Evolutionary conservation across 2,113 vertebrate species (phyloP).

Genomic region (Paraplagusia blochii): DNA sequence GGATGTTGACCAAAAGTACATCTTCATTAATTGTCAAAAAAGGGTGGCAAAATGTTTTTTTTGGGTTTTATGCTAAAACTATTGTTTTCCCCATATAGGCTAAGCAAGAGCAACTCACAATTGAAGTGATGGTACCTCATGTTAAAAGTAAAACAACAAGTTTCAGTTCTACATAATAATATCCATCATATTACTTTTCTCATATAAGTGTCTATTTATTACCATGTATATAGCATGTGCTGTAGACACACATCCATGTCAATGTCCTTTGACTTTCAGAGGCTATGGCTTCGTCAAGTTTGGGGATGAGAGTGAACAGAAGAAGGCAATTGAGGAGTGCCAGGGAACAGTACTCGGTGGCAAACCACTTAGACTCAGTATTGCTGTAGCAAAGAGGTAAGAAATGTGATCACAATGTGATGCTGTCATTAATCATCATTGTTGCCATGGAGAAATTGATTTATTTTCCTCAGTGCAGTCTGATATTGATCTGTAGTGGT

Average conservation of each 20-base stretch:
- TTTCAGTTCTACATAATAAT: constrained; percentile 83
- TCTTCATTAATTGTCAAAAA: constrained; percentile 56
- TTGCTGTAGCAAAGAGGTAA: constrained; percentile 88
- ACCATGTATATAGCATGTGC: constrained; percentile 56
- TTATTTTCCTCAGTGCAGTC: no score
- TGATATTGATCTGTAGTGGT: no score
- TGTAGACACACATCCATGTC: constrained; percentile 20
- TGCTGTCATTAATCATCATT: no score
- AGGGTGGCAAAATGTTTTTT: constrained; percentile 66
- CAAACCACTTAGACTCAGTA: constrained; percentile 86
- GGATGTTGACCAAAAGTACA: constrained; percentile 54
- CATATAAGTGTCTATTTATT: constrained; percentile 69
- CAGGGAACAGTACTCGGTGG: constrained; percentile 86
- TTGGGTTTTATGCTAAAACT: constrained; percentile 78
- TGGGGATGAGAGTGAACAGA: constrained; percentile 88
- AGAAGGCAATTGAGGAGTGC: constrained; percentile 89
- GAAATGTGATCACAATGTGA: not conserved
- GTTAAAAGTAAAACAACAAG: constrained; percentile 85
- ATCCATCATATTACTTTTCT: constrained; percentile 74
- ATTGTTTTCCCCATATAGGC: constrained; percentile 85
- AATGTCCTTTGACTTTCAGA: constrained; percentile 74
- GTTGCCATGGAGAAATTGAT: no score
- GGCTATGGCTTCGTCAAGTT: constrained; percentile 92
- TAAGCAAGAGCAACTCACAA: constrained; percentile 85
- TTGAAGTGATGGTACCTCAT: constrained; percentile 86